Conservation (phyloP, 2,113 vertebrate genomes). For the Hippocampus barbouri region DNA sequence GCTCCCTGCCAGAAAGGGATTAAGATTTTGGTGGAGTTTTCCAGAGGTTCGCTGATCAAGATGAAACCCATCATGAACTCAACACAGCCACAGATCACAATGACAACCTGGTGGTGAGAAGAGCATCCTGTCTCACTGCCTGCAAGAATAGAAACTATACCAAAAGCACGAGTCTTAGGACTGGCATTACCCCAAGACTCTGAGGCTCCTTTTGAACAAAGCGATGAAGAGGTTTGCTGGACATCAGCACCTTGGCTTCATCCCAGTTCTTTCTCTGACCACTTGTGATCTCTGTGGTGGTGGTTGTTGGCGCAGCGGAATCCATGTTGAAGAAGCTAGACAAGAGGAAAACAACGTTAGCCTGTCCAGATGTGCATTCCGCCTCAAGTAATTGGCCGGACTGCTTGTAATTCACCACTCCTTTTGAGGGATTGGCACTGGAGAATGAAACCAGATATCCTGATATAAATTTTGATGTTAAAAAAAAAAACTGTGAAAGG, state of each 20-base stretch:
- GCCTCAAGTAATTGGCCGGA: background rate
- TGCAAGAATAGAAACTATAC: background rate
- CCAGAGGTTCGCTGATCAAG: fast-evolving
- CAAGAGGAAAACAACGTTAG: constrained; percentile 8
- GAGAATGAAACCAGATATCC: background rate
- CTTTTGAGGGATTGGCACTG: background rate
- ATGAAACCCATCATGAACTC: constrained; percentile 53
- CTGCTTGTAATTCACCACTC: background rate
- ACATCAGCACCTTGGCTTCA: background rate
- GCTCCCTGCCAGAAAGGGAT: constrained; percentile 54
- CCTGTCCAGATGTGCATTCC: background rate
- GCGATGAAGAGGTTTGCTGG: constrained; percentile 60
- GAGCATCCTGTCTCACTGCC: background rate
- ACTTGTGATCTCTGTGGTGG: background rate
- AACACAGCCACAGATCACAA: constrained; percentile 55
- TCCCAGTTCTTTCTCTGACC: constrained; percentile 13
- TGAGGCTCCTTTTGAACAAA: constrained; percentile 51
- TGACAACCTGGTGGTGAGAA: constrained; percentile 38
- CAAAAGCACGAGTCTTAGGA: background rate
- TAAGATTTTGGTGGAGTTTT: background rate
- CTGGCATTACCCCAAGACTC: constrained; percentile 50
- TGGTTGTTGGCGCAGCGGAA: constrained; percentile 18
- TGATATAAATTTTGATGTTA: background rate
- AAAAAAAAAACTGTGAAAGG: background rate
- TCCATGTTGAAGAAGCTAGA: constrained; percentile 35